phyloP scores from a whole-genome alignment of 2,113 vertebrate genomes.

The Pedionomus torquatus region DNA sequence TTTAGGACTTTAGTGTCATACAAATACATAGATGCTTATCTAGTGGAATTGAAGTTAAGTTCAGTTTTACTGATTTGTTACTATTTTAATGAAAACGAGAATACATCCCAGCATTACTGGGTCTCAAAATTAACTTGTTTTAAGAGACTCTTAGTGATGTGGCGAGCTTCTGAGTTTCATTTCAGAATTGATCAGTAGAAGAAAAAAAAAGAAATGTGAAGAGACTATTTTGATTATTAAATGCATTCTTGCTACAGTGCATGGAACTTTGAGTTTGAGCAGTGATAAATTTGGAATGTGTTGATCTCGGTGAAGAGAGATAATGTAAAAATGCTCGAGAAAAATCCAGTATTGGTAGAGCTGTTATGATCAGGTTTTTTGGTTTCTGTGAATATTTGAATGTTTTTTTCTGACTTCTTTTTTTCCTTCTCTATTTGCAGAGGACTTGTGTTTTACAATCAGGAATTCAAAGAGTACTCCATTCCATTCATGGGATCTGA shows the following conservation, averaged over 20 bases:
- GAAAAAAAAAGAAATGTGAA: neutral
- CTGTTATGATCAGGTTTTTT: neutral
- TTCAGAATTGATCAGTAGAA: neutral
- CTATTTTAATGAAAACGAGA: neutral
- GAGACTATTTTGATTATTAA: neutral
- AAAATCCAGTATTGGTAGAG: neutral
- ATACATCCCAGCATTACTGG: neutral
- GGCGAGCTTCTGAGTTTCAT: neutral
- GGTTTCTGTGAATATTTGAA: neutral
- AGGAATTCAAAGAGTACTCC: constrained; percentile 85
- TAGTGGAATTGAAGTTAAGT: neutral
- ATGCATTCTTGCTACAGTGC: neutral
- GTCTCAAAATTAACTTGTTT: neutral
- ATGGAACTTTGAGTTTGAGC: neutral
- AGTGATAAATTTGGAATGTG: neutral
- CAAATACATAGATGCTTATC: neutral
- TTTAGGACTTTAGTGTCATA: neutral
- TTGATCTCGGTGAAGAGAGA: neutral
- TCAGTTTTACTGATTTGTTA: neutral
- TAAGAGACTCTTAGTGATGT: neutral
- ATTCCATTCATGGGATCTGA: constrained; percentile 92
- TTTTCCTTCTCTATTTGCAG: constrained; percentile 63
- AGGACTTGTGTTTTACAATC: constrained; percentile 83
- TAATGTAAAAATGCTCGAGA: neutral
- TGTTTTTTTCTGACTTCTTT: neutral